Conservation (phyloP, 2,888 invertebrate genomes). For the Neoascia interrupta region DNA sequence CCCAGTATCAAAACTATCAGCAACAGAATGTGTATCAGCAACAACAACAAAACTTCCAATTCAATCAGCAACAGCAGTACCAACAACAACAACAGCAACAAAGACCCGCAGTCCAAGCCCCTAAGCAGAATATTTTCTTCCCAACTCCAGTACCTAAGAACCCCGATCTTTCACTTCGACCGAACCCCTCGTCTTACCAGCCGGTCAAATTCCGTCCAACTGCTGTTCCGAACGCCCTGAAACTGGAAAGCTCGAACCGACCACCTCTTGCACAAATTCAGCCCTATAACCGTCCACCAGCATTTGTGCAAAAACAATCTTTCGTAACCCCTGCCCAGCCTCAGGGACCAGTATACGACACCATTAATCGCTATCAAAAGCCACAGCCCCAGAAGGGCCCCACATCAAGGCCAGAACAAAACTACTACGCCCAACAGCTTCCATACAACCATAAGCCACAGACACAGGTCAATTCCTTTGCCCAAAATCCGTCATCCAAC, state of each 20-base stretch:
- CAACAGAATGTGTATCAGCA: conserved; percentile 33
- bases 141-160: conserved; percentile 74
- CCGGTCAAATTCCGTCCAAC: conserved; percentile 78
- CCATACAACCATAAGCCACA: conserved; percentile 62
- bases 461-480: conserved; percentile 30
- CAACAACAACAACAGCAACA: conserved; percentile 69
- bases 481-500: conserved; percentile 71
- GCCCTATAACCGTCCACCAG: conserved; percentile 79
- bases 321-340: conserved; percentile 71
- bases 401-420: conserved; percentile 37
- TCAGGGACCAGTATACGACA: conserved; percentile 70
- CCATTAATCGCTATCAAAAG: conserved; percentile 70
- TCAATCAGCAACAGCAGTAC: conserved; percentile 37
- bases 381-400: conserved; percentile 63
- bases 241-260: conserved; percentile 74
- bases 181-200: conserved; percentile 72
- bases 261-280: conserved; percentile 76
- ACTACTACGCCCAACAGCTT: conserved; percentile 26
- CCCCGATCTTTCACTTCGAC: conserved; percentile 72
- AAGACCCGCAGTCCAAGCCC: conserved; percentile 74
- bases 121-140: conserved; percentile 76
- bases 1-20: conserved; percentile 71
- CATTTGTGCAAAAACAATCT: conserved; percentile 75
- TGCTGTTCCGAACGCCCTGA: conserved; percentile 73
- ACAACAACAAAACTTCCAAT: conserved; percentile 39